A percentile compares a stretch with the other conserved stretches of the same genome.
These are phyloP conservation scores for Mormyrus lacerda DNA, from an alignment of 2,113 vertebrate species.

Conservation along the genomic window DNA sequence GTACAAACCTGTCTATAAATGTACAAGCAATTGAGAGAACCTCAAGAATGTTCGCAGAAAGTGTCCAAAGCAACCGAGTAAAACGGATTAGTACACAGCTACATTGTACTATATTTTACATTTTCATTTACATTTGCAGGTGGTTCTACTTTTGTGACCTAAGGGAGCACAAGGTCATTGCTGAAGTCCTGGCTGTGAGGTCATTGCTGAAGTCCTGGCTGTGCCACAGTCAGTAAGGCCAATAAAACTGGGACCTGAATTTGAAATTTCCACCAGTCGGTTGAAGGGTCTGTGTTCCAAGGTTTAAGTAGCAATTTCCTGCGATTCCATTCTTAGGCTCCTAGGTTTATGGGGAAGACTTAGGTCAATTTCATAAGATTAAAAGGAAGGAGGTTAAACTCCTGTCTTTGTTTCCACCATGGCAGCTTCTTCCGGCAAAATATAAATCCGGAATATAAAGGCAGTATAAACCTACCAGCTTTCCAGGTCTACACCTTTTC, in stretches of 20 bases:
- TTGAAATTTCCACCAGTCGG: not conserved
- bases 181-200: not conserved
- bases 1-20: not conserved
- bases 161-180: not conserved
- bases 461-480: not conserved
- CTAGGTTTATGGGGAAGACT: not conserved
- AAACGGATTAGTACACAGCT: not conserved
- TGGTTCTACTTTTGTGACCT: not conserved
- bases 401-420: not conserved
- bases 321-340: not conserved
- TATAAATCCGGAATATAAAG: not conserved
- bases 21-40: not conserved
- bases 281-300: not conserved
- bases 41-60: not conserved
- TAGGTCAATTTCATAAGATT: not conserved
- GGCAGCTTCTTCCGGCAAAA: not conserved
- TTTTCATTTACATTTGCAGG: not conserved
- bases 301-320: not conserved
- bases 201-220: not conserved
- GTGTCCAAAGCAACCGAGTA: not conserved
- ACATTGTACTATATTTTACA: not conserved
- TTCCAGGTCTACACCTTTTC: not conserved
- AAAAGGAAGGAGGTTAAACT: not conserved
- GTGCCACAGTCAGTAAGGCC: not conserved
- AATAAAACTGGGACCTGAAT: not conserved